Base-by-base conservation (phyloP, 2,888 invertebrate genomes). In the Tipula helvola region DNA sequence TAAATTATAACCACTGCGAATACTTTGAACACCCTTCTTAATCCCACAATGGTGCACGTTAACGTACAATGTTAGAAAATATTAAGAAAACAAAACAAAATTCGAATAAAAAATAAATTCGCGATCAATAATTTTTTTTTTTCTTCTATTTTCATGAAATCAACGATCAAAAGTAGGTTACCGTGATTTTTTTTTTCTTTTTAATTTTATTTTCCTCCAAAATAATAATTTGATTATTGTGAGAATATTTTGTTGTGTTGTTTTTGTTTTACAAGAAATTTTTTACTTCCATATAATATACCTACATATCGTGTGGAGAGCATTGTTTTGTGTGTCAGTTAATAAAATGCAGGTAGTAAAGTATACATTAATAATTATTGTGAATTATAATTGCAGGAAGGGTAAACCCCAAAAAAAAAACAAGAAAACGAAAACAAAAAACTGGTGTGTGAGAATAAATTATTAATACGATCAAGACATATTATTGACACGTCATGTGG, bases 111-210 rank as follows among this genome's bases (percentile, higher is more conserved):
- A 71, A 28, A 71, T 12, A 71, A 71, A 71, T 71, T 18, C 18
- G 71, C 71, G 71, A 71, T 71, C 71, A 71, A 71, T 71, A 71
- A 39, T 39, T 39, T 71, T 71, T 71, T 71, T 52, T 71, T 71
- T 71, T 52, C 28, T 71, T 71, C 71, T 71, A 71, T 71, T 71
- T 71, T 71, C 71, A 71, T 71, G 71, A 71, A 71, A 71, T 71
- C 71, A 71, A 71, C 71, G 71, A 71, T 71, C 71, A 71, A 71
- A 71, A 71, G 71, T 71, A 71, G 71, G 71, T 71, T 71, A 71
- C 71, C 71, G 71, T 71, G 71, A 71, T 71, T 71, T 71, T 71
- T 18, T 71, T 8, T 71, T 71, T 44, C 12, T 13, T 52, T 52
- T 13, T 16, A 52, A n/a, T 52, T 52, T 52, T 52, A 52, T 52